phyloP scores from a whole-genome alignment of 2,888 invertebrate species.

The Teinopalpus imperialis region DNA sequence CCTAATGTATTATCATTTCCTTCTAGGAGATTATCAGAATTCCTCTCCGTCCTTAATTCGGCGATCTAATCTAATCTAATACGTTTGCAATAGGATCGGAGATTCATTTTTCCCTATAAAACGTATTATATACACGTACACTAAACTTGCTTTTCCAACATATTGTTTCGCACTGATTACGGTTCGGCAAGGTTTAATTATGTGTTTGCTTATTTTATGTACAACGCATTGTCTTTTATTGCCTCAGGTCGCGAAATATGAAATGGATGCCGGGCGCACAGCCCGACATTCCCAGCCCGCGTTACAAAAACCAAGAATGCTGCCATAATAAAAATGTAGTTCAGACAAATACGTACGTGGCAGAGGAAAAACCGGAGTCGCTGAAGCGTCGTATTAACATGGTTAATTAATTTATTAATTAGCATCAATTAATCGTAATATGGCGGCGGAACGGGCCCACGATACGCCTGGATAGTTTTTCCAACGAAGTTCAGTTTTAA shows the following conservation, averaged over 20 bases:
- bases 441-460: conserved; percentile 50
- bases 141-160: too few species aligned
- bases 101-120: too few species aligned
- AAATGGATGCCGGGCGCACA: conserved; percentile 39
- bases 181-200: too few species aligned
- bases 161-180: too few species aligned
- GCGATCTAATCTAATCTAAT: too few species aligned
- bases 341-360: conserved; percentile 55
- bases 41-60: too few species aligned
- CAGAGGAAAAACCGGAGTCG: conserved; percentile 59
- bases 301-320: conserved; percentile 59
- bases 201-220: too few species aligned
- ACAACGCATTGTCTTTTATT: too few species aligned
- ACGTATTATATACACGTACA: too few species aligned
- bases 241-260: conserved; percentile 55
- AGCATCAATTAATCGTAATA: conserved; percentile 74
- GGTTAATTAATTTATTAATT: conserved; percentile 79
- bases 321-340: conserved; percentile 58
- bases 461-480: conserved; percentile 65
- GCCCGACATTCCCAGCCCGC: conserved; percentile 43
- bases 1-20: too few species aligned
- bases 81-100: too few species aligned
- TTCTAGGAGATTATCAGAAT: too few species aligned
- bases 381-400: conserved; percentile 70
- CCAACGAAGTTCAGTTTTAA: conserved; percentile 60